Evolutionary conservation across 2,888 invertebrate genomes (phyloP), one percentile per base, ranked within the genome.

Genomic region (Orgyia antiqua): DNA sequence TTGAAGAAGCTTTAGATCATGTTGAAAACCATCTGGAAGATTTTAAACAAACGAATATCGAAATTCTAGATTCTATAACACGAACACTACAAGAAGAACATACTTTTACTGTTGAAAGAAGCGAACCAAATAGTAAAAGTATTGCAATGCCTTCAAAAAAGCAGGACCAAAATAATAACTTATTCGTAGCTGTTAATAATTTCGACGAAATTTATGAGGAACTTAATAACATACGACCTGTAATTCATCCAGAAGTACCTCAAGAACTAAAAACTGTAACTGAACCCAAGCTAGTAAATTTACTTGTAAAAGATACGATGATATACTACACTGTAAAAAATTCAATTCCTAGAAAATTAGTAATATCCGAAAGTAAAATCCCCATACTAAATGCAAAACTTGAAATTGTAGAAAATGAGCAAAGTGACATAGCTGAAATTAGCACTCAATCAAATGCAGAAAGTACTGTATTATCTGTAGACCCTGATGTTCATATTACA

Each of bases 171-270:
- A 80, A 83, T 48, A 78, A 79, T 33, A 82, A 84, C 46, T 43
- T 69, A 31, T 78, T 74, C 51, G 50, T 60, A 21, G 39, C 62
- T 23, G 84, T 74, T 8, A 73, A 75, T 50, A 68, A 69, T 31
- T 86, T 87, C 52, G 87, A 87, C 44, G 80, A 86, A 68, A 80
- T 87, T 43, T 87, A 82, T 48, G 80, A 71, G 27, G 68, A 78
- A 54, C 50, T 83, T 13, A 68, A 53, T 45, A 59, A 45, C 30
- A 39, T 39, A 13, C 46, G 29, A 6, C 31, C 31, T 24, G 41
- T 17, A 10, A 8, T 13, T 6, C n/a, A 10, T 17, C 3, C n/a
- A 21, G 15, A 31, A 11, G 3, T 11, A 24, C 3, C 19, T 13
- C n/a, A 29, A 21, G n/a, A 15, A 0, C n/a, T 7, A 10, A 17